Evolutionary conservation across 2,797 vertebrate genomes (phyloP), one percentile per base, ranked within the genome.

Genomic region (Selene dorsalis): DNA sequence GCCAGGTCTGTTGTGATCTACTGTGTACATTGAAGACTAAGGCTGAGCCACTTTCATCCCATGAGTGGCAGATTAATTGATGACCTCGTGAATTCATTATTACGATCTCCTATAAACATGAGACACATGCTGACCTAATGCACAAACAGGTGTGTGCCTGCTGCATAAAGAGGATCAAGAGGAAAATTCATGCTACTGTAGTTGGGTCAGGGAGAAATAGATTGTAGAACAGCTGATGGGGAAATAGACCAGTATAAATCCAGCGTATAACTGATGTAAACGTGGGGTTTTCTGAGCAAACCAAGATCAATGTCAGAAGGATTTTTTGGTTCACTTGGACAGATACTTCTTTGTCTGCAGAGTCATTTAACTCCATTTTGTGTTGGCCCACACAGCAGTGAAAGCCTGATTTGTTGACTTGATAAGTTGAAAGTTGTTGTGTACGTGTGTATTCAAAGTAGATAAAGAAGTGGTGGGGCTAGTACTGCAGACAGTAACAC

Each of bases 41-140:
- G 35, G 38, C 79, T 80, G 69, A 84, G 80, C 78, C 30, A 39
- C 72, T 80, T 83, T 87, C 72, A 77, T 77, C 82, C 82, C 17
- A 17, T 60, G 77, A 87, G 60, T 88, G 87, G 83, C 89, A 84
- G 84, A 89, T 84, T 84, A 90, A 90, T 87, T 88, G 87, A 87
- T 71, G 84, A 88, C 86, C 78, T 88, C 78, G 68, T 91, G 75
- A 90, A 91, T 91, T 88, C 70, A 82, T 89, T 82, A 88, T 83
- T 73, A 77, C 26, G 0, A 73, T 89, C 75, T 24, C 59, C 77
- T 63, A 65, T 77, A 82, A 84, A 85, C 76, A 77, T 2, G 0
- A 74, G 60, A 69, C 30, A 53, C 64, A 61, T 10, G 35, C n/a
- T 3, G 30, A 59, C 26, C 59, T 38, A 26, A 83, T 53, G 74